Evolutionary conservation across 2,113 vertebrate genomes (phyloP), one percentile per base, ranked within the genome.

Genomic region (Jacana jacana): DNA sequence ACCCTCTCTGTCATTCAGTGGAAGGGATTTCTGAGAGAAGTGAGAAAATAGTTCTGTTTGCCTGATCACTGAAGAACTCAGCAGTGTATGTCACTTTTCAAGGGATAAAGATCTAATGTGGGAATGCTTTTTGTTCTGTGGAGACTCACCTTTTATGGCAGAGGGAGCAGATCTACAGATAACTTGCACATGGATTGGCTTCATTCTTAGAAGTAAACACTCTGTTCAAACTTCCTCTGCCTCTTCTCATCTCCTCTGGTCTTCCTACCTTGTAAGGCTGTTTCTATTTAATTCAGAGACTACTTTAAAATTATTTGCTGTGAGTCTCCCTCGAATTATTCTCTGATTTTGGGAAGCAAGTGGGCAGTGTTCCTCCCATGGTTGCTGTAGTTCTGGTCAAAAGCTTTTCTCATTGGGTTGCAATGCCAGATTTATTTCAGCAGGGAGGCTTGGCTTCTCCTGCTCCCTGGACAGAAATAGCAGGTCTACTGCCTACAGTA

Each of bases 401-500:
- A 81, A 69, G 37, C 33, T 73, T 49, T 72, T 71, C 44, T 70
- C 1, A 0, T 2, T 12, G 27, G 20, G 1, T 71, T 78, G 40
- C 13, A 28, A 2, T 14, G 58, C 40, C 63, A 79, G 78, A 24
- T 80, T 27, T 48, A 16, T 40, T 81, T 82, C 42, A 28, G 23
- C 6, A 17, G 57, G 16, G 22, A 13, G 2, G 44, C 37, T 60
- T 19, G 9, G 18, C 51, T 72, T 48, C 4, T 63, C 9, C 40
- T 19, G 28, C 5, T 68, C 35, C 39, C 27, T 60, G 42, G 77
- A 46, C 42, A 78, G 69, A 44, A 70, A 14, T 2, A 51, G 54
- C 51, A 66, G 51, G 18, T 13, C n/a, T n/a, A 2, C 8, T 16
- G 58, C 15, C 25, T 24, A 6, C 2, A 1, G 17, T 10, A 1